Conservation (phyloP, 2,888 invertebrate species). For the Drosophila nigritarsus region DNA sequence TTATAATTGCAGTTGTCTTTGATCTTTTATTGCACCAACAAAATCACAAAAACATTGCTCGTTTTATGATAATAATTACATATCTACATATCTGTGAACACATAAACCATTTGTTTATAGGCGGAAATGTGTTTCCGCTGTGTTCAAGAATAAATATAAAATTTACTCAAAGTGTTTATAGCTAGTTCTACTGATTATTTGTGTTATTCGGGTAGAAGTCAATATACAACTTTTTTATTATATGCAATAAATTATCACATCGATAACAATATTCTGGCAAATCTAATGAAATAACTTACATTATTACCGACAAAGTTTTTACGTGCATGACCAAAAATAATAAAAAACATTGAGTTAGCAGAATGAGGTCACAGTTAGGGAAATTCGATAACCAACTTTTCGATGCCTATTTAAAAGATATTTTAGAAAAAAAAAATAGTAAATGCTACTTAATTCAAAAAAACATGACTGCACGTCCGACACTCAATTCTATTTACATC, state of each 20-base stretch:
- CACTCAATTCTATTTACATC: constrained; percentile 66
- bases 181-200: not conserved
- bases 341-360: not conserved
- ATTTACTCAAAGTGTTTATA: not conserved
- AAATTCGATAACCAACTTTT: not conserved
- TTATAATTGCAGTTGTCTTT: not conserved
- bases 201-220: not conserved
- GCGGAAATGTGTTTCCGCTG: not conserved
- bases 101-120: not conserved
- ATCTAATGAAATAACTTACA: not conserved
- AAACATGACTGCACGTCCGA: constrained; percentile 45
- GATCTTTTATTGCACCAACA: constrained; percentile 1
- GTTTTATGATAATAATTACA: not conserved
- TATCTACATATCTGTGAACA: not conserved
- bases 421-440: not conserved
- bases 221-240: not conserved
- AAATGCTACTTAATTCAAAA: not conserved
- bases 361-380: not conserved
- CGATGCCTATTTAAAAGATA: not conserved
- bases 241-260: not conserved
- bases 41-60: not conserved
- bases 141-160: not conserved
- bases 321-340: not conserved
- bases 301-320: not conserved
- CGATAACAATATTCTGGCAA: not conserved